Base-by-base conservation (phyloP, 2,113 vertebrate genomes). In the Marmota flaviventris region DNA sequence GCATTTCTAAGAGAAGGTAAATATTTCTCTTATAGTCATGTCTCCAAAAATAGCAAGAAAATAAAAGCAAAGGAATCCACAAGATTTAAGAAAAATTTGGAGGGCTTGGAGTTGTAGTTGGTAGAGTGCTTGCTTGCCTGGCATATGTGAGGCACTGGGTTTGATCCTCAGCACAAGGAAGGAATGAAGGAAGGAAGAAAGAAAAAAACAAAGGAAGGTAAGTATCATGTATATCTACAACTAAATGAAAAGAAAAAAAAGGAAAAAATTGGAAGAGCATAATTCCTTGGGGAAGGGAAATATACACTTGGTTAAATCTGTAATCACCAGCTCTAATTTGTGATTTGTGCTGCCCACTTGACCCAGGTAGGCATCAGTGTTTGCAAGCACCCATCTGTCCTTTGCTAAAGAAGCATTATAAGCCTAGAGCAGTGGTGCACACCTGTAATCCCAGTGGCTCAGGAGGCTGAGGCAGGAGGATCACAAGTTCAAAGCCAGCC, bases 61-160 rank as follows among this genome's bases (percentile, higher is more conserved):
- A 56, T 45, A 58, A 91, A 95, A 45, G 65, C 82, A 95, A 91
- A 94, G 51, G 48, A 37, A 81, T 7, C 12, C 27, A 32, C 4
- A 6, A 63, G 29, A 88, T 82, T 96, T 45, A 89, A 89, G 69
- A 95, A 97, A 89, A 91, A 92, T 34, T 10, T 78, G 34, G 69
- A 94, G 56, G 56, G 20, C 1, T 24, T 22, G 56, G 56, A 53
- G 56, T 58, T 22, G 20, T 22, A 20, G 20, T 2, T 2, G 56
- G 56, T 58, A 58, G 56, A 58, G 56, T 8, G 56, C 17, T 51
- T 51, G 48, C 48, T 58, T 58, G 6, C 56, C 56, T 58, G 18
- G 56, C 56, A 22, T 58, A 20, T 58, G 56, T 58, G 56, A 58
- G 20, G 56, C 56, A 58, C 7, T 58, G 20, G 56, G 56, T 58